Base-by-base conservation (phyloP, 2,888 invertebrate genomes). In the Lycophotia porphyrea region DNA sequence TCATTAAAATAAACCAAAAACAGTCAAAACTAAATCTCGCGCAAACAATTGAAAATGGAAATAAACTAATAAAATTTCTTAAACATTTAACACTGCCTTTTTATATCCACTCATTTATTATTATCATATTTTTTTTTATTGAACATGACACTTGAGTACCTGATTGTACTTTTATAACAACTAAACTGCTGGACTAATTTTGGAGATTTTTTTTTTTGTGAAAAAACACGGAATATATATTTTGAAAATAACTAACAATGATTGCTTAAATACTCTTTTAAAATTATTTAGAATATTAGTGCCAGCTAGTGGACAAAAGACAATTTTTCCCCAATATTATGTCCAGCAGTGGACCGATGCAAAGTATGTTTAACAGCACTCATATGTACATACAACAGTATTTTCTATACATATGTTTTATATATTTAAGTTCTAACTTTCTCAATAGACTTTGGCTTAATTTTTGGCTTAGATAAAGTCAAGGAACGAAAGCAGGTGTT, bases 391-490 rank as follows among this genome's bases (percentile, higher is more conserved):
- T 81, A 81, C 70, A 84, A 84, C 78, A 84, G 81, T 87, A 82
- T 84, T 85, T 82, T 85, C 71, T 86, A 84, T 90, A 86, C 71
- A 81, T 84, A 82, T 81, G 73, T 47, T 83, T 73, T 86, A 81
- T 82, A 85, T 87, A 85, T 84, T 84, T 87, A 79, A 78, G 70
- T 80, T 86, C 88, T 88, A 84, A 87, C 81, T 88, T 89, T 90
- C 90, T 92, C 91, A 88, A 90, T 90, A 90, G 92, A 93, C 94
- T 96, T 96, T 95, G 96, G 95, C 95, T 94, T 93, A 90, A 87
- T 93, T 91, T 96, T 95, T 95, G 95, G 95, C 95, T 93, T 94
- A 92, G 91, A 91, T 88, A 85, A 85, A 88, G 88, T 86, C 80
- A 87, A 92, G 90, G 91, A 89, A 91, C 89, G 87, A 89, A 89